A percentile compares a stretch with the other conserved stretches of the same genome.
phyloP scores from a whole-genome alignment of 2,797 vertebrate species.

The Gephyroberyx darwinii region DNA sequence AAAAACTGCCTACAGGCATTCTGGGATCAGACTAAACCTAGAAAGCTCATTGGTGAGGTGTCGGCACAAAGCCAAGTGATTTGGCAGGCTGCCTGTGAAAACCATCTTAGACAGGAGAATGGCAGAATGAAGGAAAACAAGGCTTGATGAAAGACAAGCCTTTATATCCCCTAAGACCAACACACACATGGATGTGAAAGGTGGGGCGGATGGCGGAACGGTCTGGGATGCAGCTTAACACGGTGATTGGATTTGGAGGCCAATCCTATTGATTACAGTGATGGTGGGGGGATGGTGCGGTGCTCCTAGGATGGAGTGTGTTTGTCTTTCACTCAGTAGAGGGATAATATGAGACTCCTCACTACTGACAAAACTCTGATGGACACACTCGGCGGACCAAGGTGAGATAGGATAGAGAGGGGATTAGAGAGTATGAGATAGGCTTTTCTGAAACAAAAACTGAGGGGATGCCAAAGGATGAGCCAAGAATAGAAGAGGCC shows the following conservation, averaged over 20 bases:
- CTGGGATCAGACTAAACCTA: conserved; percentile 1
- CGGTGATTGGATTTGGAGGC: conserved; percentile 65
- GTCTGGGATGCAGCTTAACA: conserved; percentile 51
- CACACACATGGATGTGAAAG: conserved; percentile 24
- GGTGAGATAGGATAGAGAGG: not conserved
- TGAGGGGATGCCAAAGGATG: conserved; percentile 51
- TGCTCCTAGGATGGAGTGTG: conserved; percentile 34
- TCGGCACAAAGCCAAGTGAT: not conserved
- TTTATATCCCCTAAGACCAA: not conserved
- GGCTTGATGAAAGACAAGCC: conserved; percentile 20
- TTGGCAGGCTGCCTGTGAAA: conserved; percentile 12
- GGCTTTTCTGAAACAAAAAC: conserved; percentile 24
- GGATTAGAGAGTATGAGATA: conserved; percentile 22
- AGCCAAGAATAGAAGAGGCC: conserved; percentile 54
- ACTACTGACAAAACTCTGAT: conserved; percentile 38
- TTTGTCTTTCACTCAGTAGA: conserved; percentile 41
- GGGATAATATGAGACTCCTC: conserved; percentile 41
- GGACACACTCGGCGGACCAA: conserved; percentile 18
- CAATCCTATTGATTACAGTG: conserved; percentile 59
- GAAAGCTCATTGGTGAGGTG: not conserved
- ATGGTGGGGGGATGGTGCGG: conserved; percentile 5
- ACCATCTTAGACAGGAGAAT: not conserved
- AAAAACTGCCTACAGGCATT: not conserved
- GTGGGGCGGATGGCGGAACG: conserved; percentile 23
- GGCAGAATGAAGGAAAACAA: conserved; percentile 12